phyloP scores from a whole-genome alignment of 2,113 vertebrate species.

The Capreolus pygargus region DNA sequence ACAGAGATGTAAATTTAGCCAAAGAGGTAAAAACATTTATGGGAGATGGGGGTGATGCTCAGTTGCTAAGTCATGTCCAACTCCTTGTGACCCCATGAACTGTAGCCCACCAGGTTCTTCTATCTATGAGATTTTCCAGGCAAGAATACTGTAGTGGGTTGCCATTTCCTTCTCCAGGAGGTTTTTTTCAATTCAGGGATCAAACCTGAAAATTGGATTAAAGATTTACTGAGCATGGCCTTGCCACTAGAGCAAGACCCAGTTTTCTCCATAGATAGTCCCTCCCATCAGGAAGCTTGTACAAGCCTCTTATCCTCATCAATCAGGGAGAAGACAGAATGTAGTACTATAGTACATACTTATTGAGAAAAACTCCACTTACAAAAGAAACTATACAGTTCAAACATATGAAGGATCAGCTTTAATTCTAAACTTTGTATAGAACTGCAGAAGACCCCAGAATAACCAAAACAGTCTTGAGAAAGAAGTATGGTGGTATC shows the following conservation, averaged over 20 bases:
- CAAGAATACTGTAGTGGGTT: background rate
- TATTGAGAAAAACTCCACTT: background rate
- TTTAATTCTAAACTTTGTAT: background rate
- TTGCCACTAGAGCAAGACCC: background rate
- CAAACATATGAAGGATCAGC: background rate
- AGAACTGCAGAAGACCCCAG: background rate
- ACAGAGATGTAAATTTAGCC: background rate
- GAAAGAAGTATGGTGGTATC: background rate
- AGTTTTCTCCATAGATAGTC: background rate
- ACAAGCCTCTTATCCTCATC: background rate
- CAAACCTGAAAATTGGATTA: background rate
- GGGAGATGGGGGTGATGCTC: fast-evolving
- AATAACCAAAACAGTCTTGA: background rate
- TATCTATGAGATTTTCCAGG: background rate
- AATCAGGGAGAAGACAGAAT: background rate
- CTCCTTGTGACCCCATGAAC: background rate
- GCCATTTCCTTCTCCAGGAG: background rate
- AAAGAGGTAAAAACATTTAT: background rate
- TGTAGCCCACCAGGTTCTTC: background rate
- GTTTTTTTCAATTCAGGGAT: background rate
- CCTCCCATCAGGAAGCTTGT: background rate
- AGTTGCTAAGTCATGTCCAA: background rate
- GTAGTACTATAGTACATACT: background rate
- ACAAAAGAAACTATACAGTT: background rate
- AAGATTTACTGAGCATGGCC: background rate